Percentiles rank a stretch among this genome's conserved stretches.
Evolutionary conservation across 1,140 invertebrate genomes (phyloP).

Genomic region (Orius insidiosus): DNA sequence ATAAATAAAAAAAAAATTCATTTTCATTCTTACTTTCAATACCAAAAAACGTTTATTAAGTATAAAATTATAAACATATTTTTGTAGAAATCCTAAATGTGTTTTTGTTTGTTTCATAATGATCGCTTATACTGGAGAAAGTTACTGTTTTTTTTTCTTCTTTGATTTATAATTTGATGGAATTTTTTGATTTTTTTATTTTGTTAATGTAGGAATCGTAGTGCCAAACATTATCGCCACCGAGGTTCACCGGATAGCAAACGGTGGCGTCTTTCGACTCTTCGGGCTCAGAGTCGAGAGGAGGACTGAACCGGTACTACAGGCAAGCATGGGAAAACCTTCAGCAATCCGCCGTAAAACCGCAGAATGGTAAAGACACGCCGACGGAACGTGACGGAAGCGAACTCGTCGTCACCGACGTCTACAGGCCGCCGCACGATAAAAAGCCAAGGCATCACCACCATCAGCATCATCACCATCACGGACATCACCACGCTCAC

Average conservation of each 20-base stretch:
- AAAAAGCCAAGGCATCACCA: conserved; percentile 52
- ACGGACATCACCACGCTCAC: conserved; percentile 14
- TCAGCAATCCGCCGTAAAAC: conserved; percentile 38
- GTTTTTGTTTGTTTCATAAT: neutral
- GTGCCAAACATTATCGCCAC: conserved; percentile 67
- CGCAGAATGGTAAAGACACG: conserved; percentile 48
- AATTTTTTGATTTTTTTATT: conserved; percentile 18
- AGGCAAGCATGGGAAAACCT: conserved; percentile 83
- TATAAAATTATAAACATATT: no score
- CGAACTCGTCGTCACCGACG: conserved; percentile 62
- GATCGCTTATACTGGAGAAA: neutral
- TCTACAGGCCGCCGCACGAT: conserved; percentile 41
- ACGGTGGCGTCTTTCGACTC: conserved; percentile 74
- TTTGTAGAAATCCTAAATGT: neutral
- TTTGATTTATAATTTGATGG: neutral
- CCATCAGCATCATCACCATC: conserved; percentile 57
- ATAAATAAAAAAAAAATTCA: conserved; percentile 3
- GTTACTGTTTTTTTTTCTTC: neutral
- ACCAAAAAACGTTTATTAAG: no score
- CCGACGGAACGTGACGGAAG: conserved; percentile 58
- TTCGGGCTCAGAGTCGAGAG: conserved; percentile 63
- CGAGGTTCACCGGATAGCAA: conserved; percentile 74
- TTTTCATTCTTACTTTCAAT: no score
- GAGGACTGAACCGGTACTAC: conserved; percentile 67
- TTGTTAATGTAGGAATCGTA: conserved; percentile 42